Evolutionary conservation across 2,888 invertebrate genomes (phyloP), one percentile per base, ranked within the genome.

Genomic region (Allolobophora icterica): DNA sequence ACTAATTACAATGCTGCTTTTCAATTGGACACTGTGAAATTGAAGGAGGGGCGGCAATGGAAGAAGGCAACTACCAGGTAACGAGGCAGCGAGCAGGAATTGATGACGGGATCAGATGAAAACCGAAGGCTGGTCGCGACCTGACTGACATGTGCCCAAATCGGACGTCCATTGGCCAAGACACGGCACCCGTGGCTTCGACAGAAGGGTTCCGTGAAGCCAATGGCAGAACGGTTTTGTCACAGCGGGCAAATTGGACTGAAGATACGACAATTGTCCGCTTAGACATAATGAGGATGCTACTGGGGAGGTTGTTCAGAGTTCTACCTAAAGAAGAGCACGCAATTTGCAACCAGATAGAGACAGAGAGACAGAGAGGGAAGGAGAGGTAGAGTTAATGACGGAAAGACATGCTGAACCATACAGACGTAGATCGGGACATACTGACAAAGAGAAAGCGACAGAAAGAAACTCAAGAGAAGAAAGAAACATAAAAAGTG

Each of bases 31-130:
- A n/a, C n/a, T n/a, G 52, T 52, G 71, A 8, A 30, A 71, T 71
- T n/a, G 71, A n/a, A 13, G 71, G 71, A n/a, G 71, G 71, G n/a
- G 71, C 71, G 8, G 30, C 30, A 8, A 2, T 30, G 71, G n/a
- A 71, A 52, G n/a, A n/a, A n/a, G n/a, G 71, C n/a, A 71, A 71
- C 71, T n/a, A 71, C 30, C 11, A n/a, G 71, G 71, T 71, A 71
- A 30, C 2, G 71, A 71, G 71, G 8, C 30, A 71, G n/a, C 30
- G 71, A 71, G 30, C 2, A 30, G 71, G 30, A 0, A n/a, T n/a
- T n/a, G n/a, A 71, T 71, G 71, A 71, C n/a, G 71, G 71, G 71
- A n/a, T 71, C n/a, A 17, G 71, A n/a, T n/a, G 71, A 71, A 71
- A 4, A 13, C 17, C 13, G 30, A 71, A n/a, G 71, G 71, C n/a